phyloP scores from a whole-genome alignment of 2,113 vertebrate species.

The Uria lomvia region DNA sequence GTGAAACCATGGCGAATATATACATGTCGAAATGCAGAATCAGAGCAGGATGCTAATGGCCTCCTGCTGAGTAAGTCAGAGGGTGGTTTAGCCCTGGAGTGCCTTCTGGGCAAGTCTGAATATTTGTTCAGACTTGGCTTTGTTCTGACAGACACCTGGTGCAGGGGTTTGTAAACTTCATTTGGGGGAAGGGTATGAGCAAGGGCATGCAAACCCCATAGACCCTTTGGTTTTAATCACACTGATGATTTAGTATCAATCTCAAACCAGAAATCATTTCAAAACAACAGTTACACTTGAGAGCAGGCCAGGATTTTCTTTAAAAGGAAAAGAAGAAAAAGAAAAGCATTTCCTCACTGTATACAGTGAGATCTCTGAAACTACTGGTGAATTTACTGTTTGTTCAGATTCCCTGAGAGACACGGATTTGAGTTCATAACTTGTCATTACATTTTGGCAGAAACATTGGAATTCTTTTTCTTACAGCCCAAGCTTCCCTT shows the following conservation, averaged over 20 bases:
- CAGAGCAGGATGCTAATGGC: neutral
- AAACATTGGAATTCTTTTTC: neutral
- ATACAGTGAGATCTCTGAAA: neutral
- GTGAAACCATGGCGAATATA: neutral
- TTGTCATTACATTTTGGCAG: neutral
- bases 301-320: neutral
- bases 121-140: neutral
- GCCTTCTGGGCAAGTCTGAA: neutral
- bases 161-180: neutral
- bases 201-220: neutral
- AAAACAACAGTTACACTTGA: neutral
- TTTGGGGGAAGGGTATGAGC: neutral
- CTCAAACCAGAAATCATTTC: neutral
- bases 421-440: neutral
- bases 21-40: neutral
- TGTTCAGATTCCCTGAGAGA: neutral
- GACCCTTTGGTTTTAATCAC: neutral
- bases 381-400: neutral
- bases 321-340: neutral
- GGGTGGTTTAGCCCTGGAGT: neutral
- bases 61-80: neutral
- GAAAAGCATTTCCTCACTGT: neutral
- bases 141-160: neutral
- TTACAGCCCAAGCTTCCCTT: neutral
- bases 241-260: neutral